Percentiles rank a stretch among this genome's conserved stretches.
Conservation (phyloP, 2,797 vertebrate genomes). For the Calcarius lapponicus region DNA sequence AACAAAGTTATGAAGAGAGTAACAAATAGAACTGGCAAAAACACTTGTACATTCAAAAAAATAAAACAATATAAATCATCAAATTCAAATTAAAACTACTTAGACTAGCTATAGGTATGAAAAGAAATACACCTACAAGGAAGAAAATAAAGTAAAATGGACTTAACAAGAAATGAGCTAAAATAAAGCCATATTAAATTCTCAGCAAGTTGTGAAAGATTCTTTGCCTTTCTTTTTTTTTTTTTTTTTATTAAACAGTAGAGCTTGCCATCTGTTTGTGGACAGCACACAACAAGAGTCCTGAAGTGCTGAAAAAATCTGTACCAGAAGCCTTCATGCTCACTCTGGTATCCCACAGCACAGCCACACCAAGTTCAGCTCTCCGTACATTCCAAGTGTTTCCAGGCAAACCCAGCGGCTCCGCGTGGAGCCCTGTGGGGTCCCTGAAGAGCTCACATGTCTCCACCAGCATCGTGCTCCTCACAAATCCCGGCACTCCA, state of each 20-base stretch:
- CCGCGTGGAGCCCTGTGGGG: rapidly evolving
- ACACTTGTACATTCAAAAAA: neutral
- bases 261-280: neutral
- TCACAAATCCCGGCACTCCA: neutral
- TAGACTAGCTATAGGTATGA: neutral
- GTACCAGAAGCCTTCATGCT: neutral
- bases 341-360: neutral
- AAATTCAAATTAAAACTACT: neutral
- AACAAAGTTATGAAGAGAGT: neutral
- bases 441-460: rapidly evolving
- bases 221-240: neutral
- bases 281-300: neutral
- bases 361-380: neutral
- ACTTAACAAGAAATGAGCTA: neutral
- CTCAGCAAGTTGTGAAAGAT: neutral
- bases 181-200: neutral
- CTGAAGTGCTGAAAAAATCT: neutral
- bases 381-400: rapidly evolving
- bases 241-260: neutral
- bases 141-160: neutral
- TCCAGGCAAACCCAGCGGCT: neutral
- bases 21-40: neutral
- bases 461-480: neutral
- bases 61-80: neutral
- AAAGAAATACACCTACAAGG: neutral